Base-by-base conservation (phyloP, 2,888 invertebrate genomes). In the Lamproptera curius region DNA sequence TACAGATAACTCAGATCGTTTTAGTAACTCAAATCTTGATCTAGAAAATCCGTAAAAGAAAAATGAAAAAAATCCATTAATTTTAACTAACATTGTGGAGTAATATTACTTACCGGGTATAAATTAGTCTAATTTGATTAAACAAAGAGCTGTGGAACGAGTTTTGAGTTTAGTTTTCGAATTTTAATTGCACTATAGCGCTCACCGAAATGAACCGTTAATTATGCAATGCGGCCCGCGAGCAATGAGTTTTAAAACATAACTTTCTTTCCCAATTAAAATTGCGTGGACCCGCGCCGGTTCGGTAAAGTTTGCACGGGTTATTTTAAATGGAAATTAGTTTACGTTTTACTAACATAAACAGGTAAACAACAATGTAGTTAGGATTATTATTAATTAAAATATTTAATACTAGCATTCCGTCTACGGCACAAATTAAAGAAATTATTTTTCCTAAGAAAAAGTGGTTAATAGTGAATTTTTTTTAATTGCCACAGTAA, bases 171-270 rank as follows among this genome's bases (percentile, higher is more conserved):
- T 45, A 45, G 38, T 45, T 39, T 34, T 33, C 60, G 51, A 60
- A 58, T 58, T 56, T 51, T 56, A 60, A 56, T 58, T 56, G 57
- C 56, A 47, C 50, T 45, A 53, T 48, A 52, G 51, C 53, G 34
- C 42, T 52, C 15, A 39, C 33, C 38, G 37, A 41, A 56, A 57
- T 56, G 52, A 54, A 57, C 57, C 53, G 54, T 60, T 55, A 58
- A 60, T 60, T 58, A 58, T 56, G 53, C 52, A 50, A 14, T 44
- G 37, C 16, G 14, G 16, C 23, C 38, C n/a, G n/a, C n/a, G n/a
- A n/a, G n/a, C n/a, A 28, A 9, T 5, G 38, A 20, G 38, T 39
- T 45, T 17, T 17, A 20, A 31, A 23, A 45, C 39, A 45, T 45
- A 16, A 45, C 38, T 45, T 45, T 33, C 15, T 15, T 23, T 15